Percentiles rank a stretch among this genome's conserved stretches.
phyloP scores from a whole-genome alignment of 2,797 vertebrate species.

The Sylvilagus floridanus region DNA sequence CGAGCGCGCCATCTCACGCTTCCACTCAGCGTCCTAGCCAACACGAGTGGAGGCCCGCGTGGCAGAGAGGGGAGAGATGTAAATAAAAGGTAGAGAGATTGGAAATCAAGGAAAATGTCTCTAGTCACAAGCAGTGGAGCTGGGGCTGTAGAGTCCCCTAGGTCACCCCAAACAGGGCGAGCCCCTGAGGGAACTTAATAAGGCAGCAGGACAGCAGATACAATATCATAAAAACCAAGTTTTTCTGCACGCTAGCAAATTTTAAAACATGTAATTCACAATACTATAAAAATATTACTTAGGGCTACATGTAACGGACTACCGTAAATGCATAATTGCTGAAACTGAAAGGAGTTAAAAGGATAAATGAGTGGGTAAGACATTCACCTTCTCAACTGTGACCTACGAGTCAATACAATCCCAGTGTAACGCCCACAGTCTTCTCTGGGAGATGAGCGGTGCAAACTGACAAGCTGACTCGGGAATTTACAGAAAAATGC shows the following conservation, averaged over 20 bases:
- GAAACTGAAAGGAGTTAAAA: constrained; percentile 57
- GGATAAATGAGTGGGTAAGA: background rate
- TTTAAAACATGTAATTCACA: background rate
- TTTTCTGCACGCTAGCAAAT: background rate
- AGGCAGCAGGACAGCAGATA: background rate
- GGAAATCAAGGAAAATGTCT: background rate
- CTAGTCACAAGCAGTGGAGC: background rate
- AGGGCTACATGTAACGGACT: constrained; percentile 30
- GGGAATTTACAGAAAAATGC: constrained; percentile 24
- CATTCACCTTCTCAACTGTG: constrained; percentile 20
- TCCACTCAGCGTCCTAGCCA: background rate
- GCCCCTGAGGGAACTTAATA: constrained; percentile 3
- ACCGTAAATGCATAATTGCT: background rate
- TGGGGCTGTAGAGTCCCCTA: background rate
- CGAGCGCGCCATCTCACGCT: no score
- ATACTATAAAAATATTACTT: constrained; percentile 19
- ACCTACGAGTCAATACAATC: background rate
- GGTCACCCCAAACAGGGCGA: background rate
- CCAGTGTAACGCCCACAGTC: background rate
- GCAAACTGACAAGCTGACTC: constrained; percentile 11
- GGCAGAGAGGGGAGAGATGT: background rate
- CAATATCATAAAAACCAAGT: background rate
- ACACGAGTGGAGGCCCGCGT: no score
- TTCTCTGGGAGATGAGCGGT: background rate
- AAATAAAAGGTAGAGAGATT: background rate